Conservation (phyloP, 2,888 invertebrate species). For the Venustoraphidia nigricollis region DNA sequence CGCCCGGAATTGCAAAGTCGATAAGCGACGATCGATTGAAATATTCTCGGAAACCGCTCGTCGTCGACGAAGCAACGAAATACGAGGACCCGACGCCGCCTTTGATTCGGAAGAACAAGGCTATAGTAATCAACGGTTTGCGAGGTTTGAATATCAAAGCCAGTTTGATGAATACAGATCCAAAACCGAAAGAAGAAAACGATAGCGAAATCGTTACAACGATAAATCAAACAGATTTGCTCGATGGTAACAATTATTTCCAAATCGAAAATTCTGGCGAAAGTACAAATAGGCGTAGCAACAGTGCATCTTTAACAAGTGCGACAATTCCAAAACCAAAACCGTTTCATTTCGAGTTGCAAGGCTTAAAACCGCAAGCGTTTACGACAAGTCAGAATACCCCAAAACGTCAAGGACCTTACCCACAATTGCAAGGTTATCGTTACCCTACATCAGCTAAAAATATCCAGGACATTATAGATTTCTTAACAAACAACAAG, state of each 20-base stretch:
- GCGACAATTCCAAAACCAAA: not conserved
- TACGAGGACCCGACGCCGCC: no score
- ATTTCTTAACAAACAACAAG: conserved; percentile 1
- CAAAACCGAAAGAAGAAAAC: not conserved
- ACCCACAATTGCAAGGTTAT: conserved; percentile 1
- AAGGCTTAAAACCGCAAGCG: conserved; percentile 1
- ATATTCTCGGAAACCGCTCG: no score
- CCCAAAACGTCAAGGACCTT: not conserved
- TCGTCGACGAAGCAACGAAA: no score
- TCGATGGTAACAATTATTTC: not conserved
- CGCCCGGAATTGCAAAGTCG: no score
- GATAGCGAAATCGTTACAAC: not conserved
- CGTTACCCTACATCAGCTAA: not conserved
- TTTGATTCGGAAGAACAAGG: no score
- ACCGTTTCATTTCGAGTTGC: conserved; percentile 2
- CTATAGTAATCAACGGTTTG: no score
- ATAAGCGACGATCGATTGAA: no score
- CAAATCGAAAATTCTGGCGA: not conserved
- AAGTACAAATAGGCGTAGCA: not conserved
- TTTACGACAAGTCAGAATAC: not conserved
- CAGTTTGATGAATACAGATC: no score
- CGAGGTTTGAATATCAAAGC: no score
- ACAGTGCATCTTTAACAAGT: no score
- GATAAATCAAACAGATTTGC: not conserved
- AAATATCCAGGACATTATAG: conserved; percentile 5